Conservation (phyloP, 2,888 invertebrate species). For the Crioceris asparagi region DNA sequence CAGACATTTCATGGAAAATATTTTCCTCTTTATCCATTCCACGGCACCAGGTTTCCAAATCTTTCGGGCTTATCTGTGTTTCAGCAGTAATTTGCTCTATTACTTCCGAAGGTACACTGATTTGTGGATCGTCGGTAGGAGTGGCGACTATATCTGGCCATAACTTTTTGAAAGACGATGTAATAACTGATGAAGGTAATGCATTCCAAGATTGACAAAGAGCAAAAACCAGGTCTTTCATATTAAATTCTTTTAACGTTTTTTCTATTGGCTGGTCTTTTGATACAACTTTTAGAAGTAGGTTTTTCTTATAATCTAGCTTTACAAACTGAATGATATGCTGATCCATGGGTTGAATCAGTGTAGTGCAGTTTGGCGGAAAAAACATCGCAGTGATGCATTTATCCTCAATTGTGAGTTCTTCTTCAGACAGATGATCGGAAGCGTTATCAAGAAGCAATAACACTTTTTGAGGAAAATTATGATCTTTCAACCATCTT, state of each 20-base stretch:
- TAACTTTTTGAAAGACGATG: constrained; percentile 24
- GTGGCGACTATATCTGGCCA: constrained; percentile 12
- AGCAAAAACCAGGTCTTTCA: constrained; percentile 4
- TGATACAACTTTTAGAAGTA: constrained; percentile 9
- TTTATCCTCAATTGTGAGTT: constrained; percentile 25
- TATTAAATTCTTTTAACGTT: background rate
- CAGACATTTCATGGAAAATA: constrained; percentile 6
- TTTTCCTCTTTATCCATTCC: constrained; percentile 23
- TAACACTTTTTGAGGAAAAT: constrained; percentile 22
- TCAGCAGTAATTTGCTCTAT: constrained; percentile 23
- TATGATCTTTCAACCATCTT: constrained; percentile 17
- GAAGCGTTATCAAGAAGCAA: constrained; percentile 24
- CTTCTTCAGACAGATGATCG: constrained; percentile 19
- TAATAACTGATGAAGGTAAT: constrained; percentile 23
- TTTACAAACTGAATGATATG: constrained; percentile 25
- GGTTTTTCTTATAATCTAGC: constrained; percentile 14
- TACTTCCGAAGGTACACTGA: too few relatives aligned
- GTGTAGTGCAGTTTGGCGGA: constrained; percentile 22
- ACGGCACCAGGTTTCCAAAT: constrained; percentile 21
- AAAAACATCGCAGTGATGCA: constrained; percentile 24
- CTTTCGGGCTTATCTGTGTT: constrained; percentile 16
- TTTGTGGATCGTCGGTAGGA: constrained; percentile 13
- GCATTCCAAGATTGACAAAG: constrained; percentile 23
- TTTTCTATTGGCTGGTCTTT: constrained; percentile 11
- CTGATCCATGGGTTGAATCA: constrained; percentile 29